phyloP scores from a whole-genome alignment of 2,888 invertebrate genomes.

The Marasmarcha lunaedactyla region DNA sequence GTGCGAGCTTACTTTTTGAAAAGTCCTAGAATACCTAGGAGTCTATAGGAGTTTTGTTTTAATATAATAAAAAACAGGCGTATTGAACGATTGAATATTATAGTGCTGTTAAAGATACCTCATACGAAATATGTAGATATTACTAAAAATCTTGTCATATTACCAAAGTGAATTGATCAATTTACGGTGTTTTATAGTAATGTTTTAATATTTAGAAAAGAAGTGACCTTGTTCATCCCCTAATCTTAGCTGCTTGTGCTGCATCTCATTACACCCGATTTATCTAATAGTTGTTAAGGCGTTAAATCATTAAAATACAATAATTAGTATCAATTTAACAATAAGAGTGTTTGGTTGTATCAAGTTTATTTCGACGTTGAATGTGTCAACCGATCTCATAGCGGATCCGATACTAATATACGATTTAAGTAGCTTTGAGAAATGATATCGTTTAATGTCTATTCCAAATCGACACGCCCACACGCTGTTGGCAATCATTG shows the following conservation, averaged over 20 bases:
- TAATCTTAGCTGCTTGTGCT: constrained; percentile 59
- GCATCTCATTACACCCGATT: constrained; percentile 32
- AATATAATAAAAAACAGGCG: constrained; percentile 24
- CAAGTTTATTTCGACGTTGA: too few relatives aligned
- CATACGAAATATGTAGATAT: constrained; percentile 35
- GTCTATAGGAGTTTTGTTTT: constrained; percentile 36
- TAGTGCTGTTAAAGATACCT: constrained; percentile 52
- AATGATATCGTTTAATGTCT: too few relatives aligned
- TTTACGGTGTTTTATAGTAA: constrained; percentile 35
- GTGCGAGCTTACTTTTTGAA: constrained; percentile 60
- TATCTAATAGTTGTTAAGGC: constrained; percentile 22
- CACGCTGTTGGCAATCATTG: too few relatives aligned
- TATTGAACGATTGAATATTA: constrained; percentile 36
- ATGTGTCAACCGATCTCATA: too few relatives aligned
- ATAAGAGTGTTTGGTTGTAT: too few relatives aligned
- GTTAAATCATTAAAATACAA: constrained; percentile 1
- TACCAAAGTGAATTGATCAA: not conserved
- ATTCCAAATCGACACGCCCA: too few relatives aligned
- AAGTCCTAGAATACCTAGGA: constrained; percentile 25
- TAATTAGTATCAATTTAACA: not conserved
- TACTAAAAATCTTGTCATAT: constrained; percentile 23
- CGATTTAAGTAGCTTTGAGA: too few relatives aligned
- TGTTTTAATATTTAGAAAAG: constrained; percentile 55
- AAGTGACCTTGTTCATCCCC: constrained; percentile 66
- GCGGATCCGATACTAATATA: too few relatives aligned